phyloP scores from a whole-genome alignment of 2,113 vertebrate genomes.

The Nymphicus hollandicus region DNA sequence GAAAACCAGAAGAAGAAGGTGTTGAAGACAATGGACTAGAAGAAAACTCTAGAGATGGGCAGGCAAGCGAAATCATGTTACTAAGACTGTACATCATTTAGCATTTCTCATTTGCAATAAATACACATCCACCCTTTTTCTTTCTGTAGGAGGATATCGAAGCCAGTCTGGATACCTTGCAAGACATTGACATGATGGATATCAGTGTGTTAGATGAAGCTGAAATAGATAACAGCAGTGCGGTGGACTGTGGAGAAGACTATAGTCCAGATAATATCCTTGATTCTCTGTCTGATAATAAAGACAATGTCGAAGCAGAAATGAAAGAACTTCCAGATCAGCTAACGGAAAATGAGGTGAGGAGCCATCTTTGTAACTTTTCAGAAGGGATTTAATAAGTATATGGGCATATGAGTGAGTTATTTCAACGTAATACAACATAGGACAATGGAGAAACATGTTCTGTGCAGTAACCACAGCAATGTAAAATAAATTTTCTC shows the following conservation, averaged over 20 bases:
- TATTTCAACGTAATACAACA: background rate
- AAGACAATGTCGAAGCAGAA: constrained; percentile 64
- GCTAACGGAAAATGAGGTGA: constrained; percentile 71
- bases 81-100: background rate
- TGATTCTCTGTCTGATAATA: constrained; percentile 70
- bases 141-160: constrained; percentile 81
- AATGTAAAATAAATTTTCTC: background rate
- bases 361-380: background rate
- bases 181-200: constrained; percentile 94
- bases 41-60: constrained; percentile 87
- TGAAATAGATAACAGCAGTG: constrained; percentile 84
- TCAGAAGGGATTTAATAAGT: background rate
- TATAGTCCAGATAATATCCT: constrained; percentile 76
- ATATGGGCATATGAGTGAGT: background rate
- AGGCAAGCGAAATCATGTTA: constrained; percentile 67
- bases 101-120: background rate
- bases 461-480: background rate
- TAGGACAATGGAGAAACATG: background rate
- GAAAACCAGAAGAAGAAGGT: constrained; percentile 83
- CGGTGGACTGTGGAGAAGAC: constrained; percentile 77
- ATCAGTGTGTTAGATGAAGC: constrained; percentile 92
- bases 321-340: constrained; percentile 69
- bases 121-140: background rate
- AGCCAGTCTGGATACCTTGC: constrained; percentile 84
- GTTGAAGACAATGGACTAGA: constrained; percentile 85